phyloP scores from a whole-genome alignment of 2,797 vertebrate genomes.

The Loris lydekkerianus region DNA sequence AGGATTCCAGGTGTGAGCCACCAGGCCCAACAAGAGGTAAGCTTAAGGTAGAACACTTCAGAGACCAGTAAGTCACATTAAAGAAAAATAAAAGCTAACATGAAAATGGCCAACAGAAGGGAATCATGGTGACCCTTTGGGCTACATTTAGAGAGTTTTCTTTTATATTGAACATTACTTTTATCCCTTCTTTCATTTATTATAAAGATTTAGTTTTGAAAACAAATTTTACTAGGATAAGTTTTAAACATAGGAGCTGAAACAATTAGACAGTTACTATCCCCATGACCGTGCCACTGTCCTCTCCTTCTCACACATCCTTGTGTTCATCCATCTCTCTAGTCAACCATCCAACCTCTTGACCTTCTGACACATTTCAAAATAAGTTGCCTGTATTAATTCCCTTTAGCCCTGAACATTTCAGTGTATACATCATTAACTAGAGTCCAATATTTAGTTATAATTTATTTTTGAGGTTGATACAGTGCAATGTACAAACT shows the following conservation, averaged over 20 bases:
- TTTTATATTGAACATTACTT: not conserved
- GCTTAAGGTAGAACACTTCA: not conserved
- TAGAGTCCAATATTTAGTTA: not conserved
- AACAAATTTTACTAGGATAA: not conserved
- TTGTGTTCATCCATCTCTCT: not conserved
- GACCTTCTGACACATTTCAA: not conserved
- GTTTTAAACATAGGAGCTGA: not conserved
- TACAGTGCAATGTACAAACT: not conserved
- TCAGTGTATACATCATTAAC: not conserved
- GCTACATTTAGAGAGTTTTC: not conserved
- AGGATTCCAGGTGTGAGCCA: too few species aligned
- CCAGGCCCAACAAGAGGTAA: too few species aligned
- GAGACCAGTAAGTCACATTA: not conserved
- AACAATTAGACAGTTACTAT: not conserved
- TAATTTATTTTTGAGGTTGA: not conserved
- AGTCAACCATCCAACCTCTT: not conserved
- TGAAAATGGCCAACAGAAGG: not conserved
- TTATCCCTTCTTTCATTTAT: not conserved
- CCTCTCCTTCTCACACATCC: not conserved
- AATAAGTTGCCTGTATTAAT: not conserved
- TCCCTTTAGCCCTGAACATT: not conserved
- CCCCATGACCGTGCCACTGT: not conserved
- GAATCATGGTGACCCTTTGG: not conserved
- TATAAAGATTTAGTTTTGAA: not conserved
- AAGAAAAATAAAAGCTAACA: not conserved